Base-by-base conservation (phyloP, 1,140 invertebrate genomes). In the Leptopilina boulardi region DNA sequence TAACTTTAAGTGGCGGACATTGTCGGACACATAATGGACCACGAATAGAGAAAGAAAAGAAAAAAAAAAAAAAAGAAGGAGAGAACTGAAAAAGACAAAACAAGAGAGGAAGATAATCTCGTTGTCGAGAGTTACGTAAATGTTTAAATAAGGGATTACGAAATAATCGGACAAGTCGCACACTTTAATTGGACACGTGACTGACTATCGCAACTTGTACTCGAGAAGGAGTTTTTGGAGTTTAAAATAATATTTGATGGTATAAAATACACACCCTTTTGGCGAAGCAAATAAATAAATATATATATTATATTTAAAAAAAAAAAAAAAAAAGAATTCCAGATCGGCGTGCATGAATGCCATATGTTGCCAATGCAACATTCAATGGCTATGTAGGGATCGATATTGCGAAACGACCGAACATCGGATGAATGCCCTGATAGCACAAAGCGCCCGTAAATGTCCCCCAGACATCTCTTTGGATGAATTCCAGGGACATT, bases 331-430 rank as follows among this genome's bases (percentile, higher is more conserved):
- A 66, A 21, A 8, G 56, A 66, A 66, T 66, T 66, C 56, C 56
- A 66, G 56, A 2, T 15, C 56, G 56, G 26, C 56, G 56, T 66
- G 56, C 56, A 66, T 66, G 56, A 66, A 66, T 66, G 56, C 56
- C 56, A 66, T 66, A 66, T 66, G 56, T 66, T 66, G 56, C 56
- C 56, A 66, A 26, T 66, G 56, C 56, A 66, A 66, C 56, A 66
- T 21, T 66, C 56, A 66, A 66, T 66, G 56, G 26, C 56, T 66
- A n/a, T 66, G 56, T 66, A 66, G 56, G n/a, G 56, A 66, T 66
- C 56, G 56, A 66, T 66, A 66, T 66, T 66, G 56, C 56, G 56
- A 66, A 66, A 66, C 56, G 56, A 66, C 56, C 56, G 56, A 66
- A 66, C 56, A 66, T 66, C 56, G 56, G 23, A 66, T 66, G 56